Evolutionary conservation across 1,140 invertebrate species (phyloP).

Genomic region (Arion vulgaris): DNA sequence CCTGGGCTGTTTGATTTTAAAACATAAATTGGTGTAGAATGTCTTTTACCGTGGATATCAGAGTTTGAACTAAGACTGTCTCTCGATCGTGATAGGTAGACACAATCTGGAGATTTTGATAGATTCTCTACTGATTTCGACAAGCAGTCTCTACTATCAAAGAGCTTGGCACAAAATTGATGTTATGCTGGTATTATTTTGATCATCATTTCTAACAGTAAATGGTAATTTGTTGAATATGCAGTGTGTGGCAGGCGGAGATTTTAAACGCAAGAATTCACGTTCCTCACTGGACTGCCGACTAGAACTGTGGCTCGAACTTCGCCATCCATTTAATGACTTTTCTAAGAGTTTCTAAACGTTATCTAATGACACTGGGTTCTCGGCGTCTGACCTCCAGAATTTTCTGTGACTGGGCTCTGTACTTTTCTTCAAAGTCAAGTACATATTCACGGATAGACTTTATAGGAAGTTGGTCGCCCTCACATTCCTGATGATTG

Average conservation of each 20-base stretch:
- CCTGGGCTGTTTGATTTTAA: constrained; percentile 2
- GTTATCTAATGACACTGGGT: constrained; percentile 55
- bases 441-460: constrained; percentile 59
- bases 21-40: neutral
- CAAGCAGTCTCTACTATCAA: neutral
- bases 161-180: neutral
- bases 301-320: constrained; percentile 9
- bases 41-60: neutral
- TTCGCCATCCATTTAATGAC: constrained; percentile 34
- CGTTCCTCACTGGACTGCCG: constrained; percentile 46
- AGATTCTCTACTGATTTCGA: constrained; percentile 16
- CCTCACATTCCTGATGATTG: neutral
- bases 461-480: constrained; percentile 12
- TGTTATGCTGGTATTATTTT: constrained; percentile 1
- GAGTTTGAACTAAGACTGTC: neutral
- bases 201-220: neutral
- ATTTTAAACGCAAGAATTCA: constrained; percentile 35
- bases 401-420: constrained; percentile 41
- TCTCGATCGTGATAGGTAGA: neutral
- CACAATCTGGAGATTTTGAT: neutral
- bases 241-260: constrained; percentile 26
- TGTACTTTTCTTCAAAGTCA: constrained; percentile 54
- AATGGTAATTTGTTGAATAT: neutral
- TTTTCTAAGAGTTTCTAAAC: constrained; percentile 54
- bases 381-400: constrained; percentile 49